Percentiles rank a stretch among this genome's conserved stretches.
phyloP scores from a whole-genome alignment of 1,140 invertebrate genomes.

The Pogonomyrmex barbatus region DNA sequence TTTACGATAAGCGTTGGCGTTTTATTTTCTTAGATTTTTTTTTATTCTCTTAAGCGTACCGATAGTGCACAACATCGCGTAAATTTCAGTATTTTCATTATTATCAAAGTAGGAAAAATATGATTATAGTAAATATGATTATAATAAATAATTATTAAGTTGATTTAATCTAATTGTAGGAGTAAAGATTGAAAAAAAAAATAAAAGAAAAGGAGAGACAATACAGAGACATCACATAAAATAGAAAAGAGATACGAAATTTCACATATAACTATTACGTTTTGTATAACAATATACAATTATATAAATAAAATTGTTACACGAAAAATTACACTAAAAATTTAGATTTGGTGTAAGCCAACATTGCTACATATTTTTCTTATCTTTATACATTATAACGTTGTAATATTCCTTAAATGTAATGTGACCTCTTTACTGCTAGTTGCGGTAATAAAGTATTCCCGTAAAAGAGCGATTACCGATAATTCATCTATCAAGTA shows the following conservation, averaged over 20 bases:
- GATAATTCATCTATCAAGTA: slow-evolving; percentile 33
- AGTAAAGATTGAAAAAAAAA: too few relatives aligned
- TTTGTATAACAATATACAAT: too few relatives aligned
- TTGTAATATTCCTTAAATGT: not conserved
- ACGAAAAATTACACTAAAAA: not conserved
- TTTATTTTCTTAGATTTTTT: slow-evolving; percentile 33
- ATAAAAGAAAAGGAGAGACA: too few relatives aligned
- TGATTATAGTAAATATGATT: too few relatives aligned
- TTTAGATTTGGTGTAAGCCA: not conserved
- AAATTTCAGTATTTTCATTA: not conserved
- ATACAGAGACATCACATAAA: too few relatives aligned
- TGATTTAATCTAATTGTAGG: too few relatives aligned
- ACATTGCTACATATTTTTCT: not conserved
- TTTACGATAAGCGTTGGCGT: slow-evolving; percentile 30
- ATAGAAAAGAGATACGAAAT: too few relatives aligned
- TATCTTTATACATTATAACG: not conserved
- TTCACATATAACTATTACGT: too few relatives aligned
- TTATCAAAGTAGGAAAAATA: too few relatives aligned
- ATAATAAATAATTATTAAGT: too few relatives aligned
- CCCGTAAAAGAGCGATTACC: not conserved
- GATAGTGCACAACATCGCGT: not conserved
- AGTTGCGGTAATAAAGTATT: slow-evolving; percentile 33
- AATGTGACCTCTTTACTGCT: not conserved
- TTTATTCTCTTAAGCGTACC: not conserved
- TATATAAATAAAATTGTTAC: too few relatives aligned